Evolutionary conservation across 2,888 invertebrate genomes (phyloP), one percentile per base, ranked within the genome.

Genomic region (Lottia gigantea): DNA sequence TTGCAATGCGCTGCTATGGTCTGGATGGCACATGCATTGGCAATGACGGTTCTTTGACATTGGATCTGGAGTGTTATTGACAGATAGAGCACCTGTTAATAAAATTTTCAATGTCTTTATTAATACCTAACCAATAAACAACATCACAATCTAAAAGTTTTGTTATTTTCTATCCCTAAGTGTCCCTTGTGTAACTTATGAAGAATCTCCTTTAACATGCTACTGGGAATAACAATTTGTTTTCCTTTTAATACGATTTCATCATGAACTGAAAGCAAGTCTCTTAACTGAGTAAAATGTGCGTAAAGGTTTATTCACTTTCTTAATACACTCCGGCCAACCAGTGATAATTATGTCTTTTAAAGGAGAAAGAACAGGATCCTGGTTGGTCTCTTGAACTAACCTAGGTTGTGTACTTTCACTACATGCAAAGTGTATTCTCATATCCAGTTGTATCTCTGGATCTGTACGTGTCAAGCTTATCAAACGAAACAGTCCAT

Each of bases 81-180:
- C 55, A 55, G 8, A 55, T 23, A 8, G 55, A 19, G 19, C 55
- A 55, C 55, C 23, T 55, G 19, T 15, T 55, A 19, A 55, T 55
- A 23, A 19, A 55, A 55, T 55, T 55, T 14, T 55, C 55, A 55
- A 55, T 55, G 55, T 55, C 55, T 19, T 55, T 55, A 12, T 55
- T 55, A n/a, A 55, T 55, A 11, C 55, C 55, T 55, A 55, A 2
- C 55, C 55, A 55, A 55, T 55, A 55, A 55, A 55, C 55, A 55
- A 19, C 8, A 11, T 55, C 19, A 12, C 55, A 19, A 23, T 19
- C 55, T 55, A 55, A 55, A n/a, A 55, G 23, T 55, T 55, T 55
- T 3, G 55, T 55, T 15, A n/a, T 55, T 55, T 14, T 55, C 55
- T 55, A 55, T 19, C 14, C 55, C 55, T 23, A 55, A 23, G 23